Conservation (phyloP, 2,797 vertebrate genomes). For the Eulemur rubriventer region DNA sequence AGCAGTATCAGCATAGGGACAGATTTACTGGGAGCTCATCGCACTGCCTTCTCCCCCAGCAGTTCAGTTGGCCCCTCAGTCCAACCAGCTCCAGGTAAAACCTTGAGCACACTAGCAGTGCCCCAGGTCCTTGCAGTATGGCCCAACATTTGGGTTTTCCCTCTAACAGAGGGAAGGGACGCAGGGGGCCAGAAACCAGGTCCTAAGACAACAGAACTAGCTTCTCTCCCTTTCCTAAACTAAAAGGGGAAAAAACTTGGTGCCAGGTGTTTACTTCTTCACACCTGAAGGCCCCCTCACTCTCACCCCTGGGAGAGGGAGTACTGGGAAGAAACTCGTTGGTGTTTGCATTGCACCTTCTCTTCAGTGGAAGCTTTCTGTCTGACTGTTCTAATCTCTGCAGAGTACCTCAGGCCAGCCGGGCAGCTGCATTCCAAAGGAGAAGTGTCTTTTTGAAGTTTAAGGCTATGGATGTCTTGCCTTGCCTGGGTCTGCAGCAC, state of each 20-base stretch:
- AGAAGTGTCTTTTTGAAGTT: background rate
- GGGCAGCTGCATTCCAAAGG: background rate
- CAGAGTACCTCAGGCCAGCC: background rate
- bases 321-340: background rate
- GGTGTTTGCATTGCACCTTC: background rate
- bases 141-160: background rate
- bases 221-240: background rate
- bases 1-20: background rate
- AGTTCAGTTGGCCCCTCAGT: background rate
- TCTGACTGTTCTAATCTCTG: background rate
- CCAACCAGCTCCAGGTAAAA: background rate
- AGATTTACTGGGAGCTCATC: background rate
- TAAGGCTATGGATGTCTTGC: background rate
- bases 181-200: background rate
- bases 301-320: background rate
- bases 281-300: fast-evolving
- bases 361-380: background rate
- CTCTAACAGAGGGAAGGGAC: background rate
- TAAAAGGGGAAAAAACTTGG: background rate
- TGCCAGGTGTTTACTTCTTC: background rate
- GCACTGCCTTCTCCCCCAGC: background rate
- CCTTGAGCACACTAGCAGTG: background rate
- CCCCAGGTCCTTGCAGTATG: background rate
- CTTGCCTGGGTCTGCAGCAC: background rate
- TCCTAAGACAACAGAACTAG: background rate